Evolutionary conservation across 2,113 vertebrate genomes (phyloP), one percentile per base, ranked within the genome.

Genomic region (Phalacrocorax brasilianus): DNA sequence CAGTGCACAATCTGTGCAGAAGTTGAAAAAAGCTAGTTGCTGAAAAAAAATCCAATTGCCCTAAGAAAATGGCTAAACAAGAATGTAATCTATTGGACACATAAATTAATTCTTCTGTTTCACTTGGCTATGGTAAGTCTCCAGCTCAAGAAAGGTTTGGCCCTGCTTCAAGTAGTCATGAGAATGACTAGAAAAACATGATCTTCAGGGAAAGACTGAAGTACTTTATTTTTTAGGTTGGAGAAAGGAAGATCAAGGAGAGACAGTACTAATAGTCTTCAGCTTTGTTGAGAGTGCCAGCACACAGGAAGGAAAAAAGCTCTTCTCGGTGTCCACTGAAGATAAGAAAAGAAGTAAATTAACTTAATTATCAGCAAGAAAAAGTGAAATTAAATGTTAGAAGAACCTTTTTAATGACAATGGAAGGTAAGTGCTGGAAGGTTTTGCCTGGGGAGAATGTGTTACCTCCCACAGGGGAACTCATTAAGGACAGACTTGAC

Each of bases 1-100:
- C 53, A 68, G 32, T 4, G 7, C 63, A 75, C 24, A 59, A 45
- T 12, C 9, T 53, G 3, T 0, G 0, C 14, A 9, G 19, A 28
- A 16, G 14, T 65, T 2, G 3, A 30, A 91, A 86, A 50, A 1
- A 62, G 3, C 13, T 33, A 45, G 27, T 10, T 82, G 12, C 9
- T 56, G 26, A 2, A 26, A 33, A 68, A 30, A 55, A 26, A 8
- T 23, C 21, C 8, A 45, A 16, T 26, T 76, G 14, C 5, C 30
- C 8, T 88, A 59, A 30, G 14, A 59, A 75, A 82, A 71, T 16
- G 6, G 11, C 49, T 78, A 44, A 61, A 15, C 11, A 79, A 74
- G 75, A 26, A 42, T 4, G 9, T 12, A 20, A 58, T 42, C 62
- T 72, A 23, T 14, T 16, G 18, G 12, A 67, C 9, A 24, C 5